A percentile compares a stretch with the other conserved stretches of the same genome.
Evolutionary conservation across 2,888 invertebrate genomes (phyloP).

Genomic region (Conomelus anceps): DNA sequence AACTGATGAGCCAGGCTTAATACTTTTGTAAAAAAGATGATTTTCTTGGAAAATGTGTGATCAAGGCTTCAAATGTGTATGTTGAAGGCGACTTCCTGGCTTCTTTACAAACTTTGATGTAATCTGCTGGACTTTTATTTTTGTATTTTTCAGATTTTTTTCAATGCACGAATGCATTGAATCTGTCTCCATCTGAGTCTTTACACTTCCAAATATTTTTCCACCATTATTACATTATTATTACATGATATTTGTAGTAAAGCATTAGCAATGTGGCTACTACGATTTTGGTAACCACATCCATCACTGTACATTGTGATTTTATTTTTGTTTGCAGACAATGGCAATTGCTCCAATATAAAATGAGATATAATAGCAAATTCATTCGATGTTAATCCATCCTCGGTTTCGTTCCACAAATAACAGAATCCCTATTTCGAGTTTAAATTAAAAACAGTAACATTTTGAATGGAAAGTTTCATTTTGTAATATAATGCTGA

Average conservation of each 20-base stretch:
- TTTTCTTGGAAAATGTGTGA: conserved; percentile 5
- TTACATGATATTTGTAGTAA: conserved; percentile 7
- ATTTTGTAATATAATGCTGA: no score
- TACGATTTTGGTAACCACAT: conserved; percentile 14
- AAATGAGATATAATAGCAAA: conserved; percentile 14
- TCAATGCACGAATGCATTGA: conserved; percentile 16
- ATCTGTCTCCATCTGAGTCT: conserved; percentile 19
- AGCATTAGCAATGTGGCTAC: conserved; percentile 1
- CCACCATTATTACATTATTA: conserved; percentile 1
- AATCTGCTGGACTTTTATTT: conserved; percentile 20
- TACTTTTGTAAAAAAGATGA: conserved; percentile 1
- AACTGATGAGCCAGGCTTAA: neutral
- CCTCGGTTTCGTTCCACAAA: conserved; percentile 18
- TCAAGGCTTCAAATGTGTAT: conserved; percentile 3
- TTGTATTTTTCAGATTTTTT: neutral
- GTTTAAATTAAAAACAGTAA: conserved; percentile 14
- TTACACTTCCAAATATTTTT: conserved; percentile 14
- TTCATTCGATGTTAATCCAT: conserved; percentile 17
- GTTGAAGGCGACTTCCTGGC: conserved; percentile 2
- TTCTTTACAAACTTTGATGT: neutral
- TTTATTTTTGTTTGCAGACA: conserved; percentile 7
- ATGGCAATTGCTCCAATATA: conserved; percentile 7
- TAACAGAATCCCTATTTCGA: conserved; percentile 10
- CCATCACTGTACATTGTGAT: conserved; percentile 15
- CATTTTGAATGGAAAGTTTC: conserved; percentile 15